phyloP scores from a whole-genome alignment of 2,888 invertebrate species.

The Lordiphosa andalusiaca region DNA sequence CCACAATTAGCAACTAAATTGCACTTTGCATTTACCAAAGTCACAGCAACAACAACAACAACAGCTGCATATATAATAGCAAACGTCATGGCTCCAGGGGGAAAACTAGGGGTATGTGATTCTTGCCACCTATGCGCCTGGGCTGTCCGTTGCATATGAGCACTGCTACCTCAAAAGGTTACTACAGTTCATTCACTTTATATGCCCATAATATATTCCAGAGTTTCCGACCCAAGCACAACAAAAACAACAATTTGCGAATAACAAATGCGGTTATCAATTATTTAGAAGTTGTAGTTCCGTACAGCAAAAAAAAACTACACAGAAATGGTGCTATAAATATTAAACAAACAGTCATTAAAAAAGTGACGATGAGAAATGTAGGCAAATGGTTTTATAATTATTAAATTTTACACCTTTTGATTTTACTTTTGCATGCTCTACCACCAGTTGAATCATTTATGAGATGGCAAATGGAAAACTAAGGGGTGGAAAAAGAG shows the following conservation, averaged over 20 bases:
- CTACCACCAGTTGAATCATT: slow-evolving; percentile 39
- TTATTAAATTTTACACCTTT: slow-evolving; percentile 36
- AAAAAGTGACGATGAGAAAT: slow-evolving; percentile 12
- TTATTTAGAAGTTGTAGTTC: slow-evolving; percentile 20
- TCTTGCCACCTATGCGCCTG: not conserved
- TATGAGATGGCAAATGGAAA: slow-evolving; percentile 17
- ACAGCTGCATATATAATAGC: slow-evolving; percentile 2
- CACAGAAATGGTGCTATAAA: not conserved
- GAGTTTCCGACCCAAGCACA: not conserved
- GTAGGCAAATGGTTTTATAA: slow-evolving; percentile 23
- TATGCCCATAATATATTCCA: not conserved
- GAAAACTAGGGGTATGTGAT: slow-evolving; percentile 33
- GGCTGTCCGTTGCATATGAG: slow-evolving; percentile 2
- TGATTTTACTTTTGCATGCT: slow-evolving; percentile 1
- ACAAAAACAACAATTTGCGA: slow-evolving; percentile 5
- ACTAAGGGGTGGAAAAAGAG: no score
- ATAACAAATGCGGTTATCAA: slow-evolving; percentile 11
- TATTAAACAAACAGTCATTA: slow-evolving; percentile 1
- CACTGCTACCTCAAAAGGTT: slow-evolving; percentile 46
- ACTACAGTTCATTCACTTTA: slow-evolving; percentile 73
- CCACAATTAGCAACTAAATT: slow-evolving; percentile 54
- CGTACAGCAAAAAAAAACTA: not conserved
- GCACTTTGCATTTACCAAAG: slow-evolving; percentile 32
- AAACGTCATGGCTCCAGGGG: slow-evolving; percentile 4
- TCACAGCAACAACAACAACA: slow-evolving; percentile 14